Conservation (phyloP, 2,797 vertebrate species). For the Perodicticus potto region DNA sequence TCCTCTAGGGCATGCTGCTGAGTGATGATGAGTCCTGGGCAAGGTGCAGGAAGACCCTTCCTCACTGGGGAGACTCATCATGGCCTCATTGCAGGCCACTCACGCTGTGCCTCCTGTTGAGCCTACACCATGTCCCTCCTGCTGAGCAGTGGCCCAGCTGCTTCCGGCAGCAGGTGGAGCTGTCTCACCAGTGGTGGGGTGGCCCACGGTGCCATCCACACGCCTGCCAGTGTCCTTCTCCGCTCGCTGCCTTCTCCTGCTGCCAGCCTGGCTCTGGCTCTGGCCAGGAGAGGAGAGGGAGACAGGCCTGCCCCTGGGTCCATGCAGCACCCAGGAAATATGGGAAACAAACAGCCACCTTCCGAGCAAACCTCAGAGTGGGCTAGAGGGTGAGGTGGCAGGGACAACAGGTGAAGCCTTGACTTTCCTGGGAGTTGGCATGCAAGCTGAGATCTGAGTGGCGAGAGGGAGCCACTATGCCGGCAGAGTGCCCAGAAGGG, state of each 20-base stretch:
- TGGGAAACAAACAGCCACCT: accelerated
- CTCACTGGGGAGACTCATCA: not conserved
- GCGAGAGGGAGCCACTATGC: not conserved
- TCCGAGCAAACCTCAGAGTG: not conserved
- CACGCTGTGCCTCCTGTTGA: not conserved
- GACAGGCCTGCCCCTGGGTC: not conserved
- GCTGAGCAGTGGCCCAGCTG: accelerated
- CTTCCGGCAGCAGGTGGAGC: not conserved
- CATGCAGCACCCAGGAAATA: accelerated
- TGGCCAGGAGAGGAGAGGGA: accelerated
- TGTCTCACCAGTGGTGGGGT: accelerated
- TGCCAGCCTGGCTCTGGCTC: not conserved
- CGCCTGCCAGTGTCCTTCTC: accelerated
- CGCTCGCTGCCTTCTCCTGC: not conserved
- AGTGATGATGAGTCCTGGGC: not conserved
- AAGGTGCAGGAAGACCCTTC: not conserved
- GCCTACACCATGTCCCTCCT: no score
- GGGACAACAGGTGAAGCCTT: not conserved
- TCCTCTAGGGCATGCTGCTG: not conserved
- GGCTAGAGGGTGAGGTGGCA: accelerated
- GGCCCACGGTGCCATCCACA: accelerated
- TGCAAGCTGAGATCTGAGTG: not conserved
- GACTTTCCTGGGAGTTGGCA: not conserved
- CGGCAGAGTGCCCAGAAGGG: not conserved
- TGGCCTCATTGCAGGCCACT: not conserved